Evolutionary conservation across 2,888 invertebrate species (phyloP), one percentile per base, ranked within the genome.

Genomic region (Hermaeophaga mercurialis): DNA sequence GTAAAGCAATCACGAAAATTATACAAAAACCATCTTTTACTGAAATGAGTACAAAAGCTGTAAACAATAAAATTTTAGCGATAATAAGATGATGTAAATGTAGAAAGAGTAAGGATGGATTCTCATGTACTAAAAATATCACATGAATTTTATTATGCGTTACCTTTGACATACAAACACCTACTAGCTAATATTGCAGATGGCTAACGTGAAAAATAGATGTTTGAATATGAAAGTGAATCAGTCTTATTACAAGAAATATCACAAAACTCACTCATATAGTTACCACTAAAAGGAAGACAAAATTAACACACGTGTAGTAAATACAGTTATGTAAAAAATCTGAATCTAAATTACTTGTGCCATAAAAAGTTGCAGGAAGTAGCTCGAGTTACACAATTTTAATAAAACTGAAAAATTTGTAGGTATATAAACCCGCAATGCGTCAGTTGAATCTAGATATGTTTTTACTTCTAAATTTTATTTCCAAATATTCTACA

Each of bases 261-360:
- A 68, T 68, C 67, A 68, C 67, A 68, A 63, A 65, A 59, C 60
- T 65, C 60, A 63, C 60, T 63, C 61, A 59, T 47, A 50, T 57
- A 59, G 45, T 49, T 54, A 53, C 61, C 46, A 62, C 52, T 54
- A 54, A 59, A 44, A 54, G 58, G 56, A 56, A 59, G 56, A 57
- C 59, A 56, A 62, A 43, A 54, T 36, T 38, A 41, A 53, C 33
- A 50, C 19, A 43, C 17, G 4, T 18, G 41, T 41, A 39, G 5
- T 36, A 36, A 17, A 17, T 28, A 28, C 28, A 7, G 28, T 33
- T 18, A 45, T 18, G n/a, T n/a, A 22, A 3, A 22, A 22, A 12
- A 34, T 8, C 22, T 22, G 6, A 22, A 34, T 8, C 22, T 22
- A 22, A 22, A 6, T 22, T 22, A 22, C 22, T n/a, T n/a, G 28